Evolutionary conservation across 2,797 vertebrate species (phyloP), one percentile per base, ranked within the genome.

Genomic region (Emys orbicularis): DNA sequence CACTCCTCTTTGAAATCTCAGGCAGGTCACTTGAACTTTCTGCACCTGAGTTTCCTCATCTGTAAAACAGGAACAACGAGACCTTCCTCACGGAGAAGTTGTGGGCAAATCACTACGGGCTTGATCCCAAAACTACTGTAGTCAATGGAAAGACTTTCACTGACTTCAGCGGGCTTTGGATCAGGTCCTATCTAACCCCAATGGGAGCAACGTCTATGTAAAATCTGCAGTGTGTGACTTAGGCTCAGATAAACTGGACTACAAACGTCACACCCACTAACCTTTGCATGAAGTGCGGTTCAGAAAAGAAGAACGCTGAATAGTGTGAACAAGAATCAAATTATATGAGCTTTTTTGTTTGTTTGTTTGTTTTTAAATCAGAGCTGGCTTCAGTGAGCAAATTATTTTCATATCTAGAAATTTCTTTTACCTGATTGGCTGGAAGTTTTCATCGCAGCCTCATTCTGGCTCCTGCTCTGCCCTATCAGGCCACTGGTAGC

Each of bases 371-470:
- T 61, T 57, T 65, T 18, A 88, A 88, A 90, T 0, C 1, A 50
- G 31, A 79, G 76, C 82, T 21, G 52, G 76, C 47, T 79, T 83
- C 56, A 65, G 25, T 74, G 76, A 85, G 61, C 8, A 83, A 57
- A 54, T 82, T 37, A 12, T 21, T 82, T 92, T 87, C 25, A 29
- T 76, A 44, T 13, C 25, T 29, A 47, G 74, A 76, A 4, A 47
- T 84, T 11, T 65, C n/a, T 94, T 97, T 97, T 97, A 98, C 99
- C 98, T 86, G 98, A 84, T 77, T 98, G 99, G 87, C 97, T 98
- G 23, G 98, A 98, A 92, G 98, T 98, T 92, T 99, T 99, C 21
- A 97, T 94, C 4, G 72, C 83, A 23, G 96, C 90, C 23, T 98
- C 98, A 2, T 97, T 97, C 79, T 96, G 52, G 9, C 94, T 80